Evolutionary conservation across 2,797 vertebrate genomes (phyloP), one percentile per base, ranked within the genome.

Genomic region (Malacoraja senta): DNA sequence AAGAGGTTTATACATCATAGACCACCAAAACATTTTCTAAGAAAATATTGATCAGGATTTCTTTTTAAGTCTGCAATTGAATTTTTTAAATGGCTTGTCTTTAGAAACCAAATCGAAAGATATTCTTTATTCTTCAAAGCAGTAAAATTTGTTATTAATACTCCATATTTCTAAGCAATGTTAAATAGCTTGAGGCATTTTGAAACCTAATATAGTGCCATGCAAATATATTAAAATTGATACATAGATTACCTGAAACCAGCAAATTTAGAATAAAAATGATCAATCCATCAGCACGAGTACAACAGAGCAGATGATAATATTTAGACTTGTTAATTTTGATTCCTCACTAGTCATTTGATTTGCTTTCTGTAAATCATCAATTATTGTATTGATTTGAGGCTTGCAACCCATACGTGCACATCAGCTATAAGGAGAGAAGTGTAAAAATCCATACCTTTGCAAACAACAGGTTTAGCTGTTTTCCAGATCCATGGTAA

Each of bases 381-480:
- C 84, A 88, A 63, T 35, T 88, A 68, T 68, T 17, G 15, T 35
- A 88, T 35, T 88, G 84, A 68, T 88, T 63, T 10, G n/a, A 65
- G 15, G 13, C 7, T 65, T 0, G 3, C 83, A 63, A 58, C 26
- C 15, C 58, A 86, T 65, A 65, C 61, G 19, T 68, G 32, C 84
- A 88, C 71, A 92, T n/a, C 68, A 76, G 90, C 68, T 74, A 26
- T 8, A 15, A 32, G 15, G 13, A 92, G 71, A n/a, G 26, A 76
- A 24, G 68, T 58, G 90, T 76, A 92, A 72, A 92, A 92, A 74
- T 92, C 71, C 90, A 92, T 95, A 98, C 98, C 98, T 99, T 99
- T 95, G 98, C 97, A 97, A 99, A 99, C 95, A 99, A 97, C 94
- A 99, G 96, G 97, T 98, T 99, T 96, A 99, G 98, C 95, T 99